phyloP scores from a whole-genome alignment of 2,888 invertebrate genomes.

The Archaeoteleia sp. region DNA sequence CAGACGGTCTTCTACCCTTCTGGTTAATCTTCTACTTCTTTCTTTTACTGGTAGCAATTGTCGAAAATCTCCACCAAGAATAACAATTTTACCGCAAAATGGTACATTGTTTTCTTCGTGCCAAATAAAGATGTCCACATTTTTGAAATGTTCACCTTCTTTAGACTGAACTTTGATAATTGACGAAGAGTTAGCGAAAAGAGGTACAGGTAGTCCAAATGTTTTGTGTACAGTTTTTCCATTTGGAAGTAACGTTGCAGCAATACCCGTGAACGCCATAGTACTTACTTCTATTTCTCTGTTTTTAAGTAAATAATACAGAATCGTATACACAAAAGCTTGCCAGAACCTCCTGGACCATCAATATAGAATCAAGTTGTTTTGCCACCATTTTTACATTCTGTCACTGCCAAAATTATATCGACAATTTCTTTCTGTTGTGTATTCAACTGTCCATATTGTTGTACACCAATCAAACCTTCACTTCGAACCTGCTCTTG shows the following conservation, averaged over 20 bases:
- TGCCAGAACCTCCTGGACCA: conserved; percentile 30
- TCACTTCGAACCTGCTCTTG: no score
- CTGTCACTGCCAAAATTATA: conserved; percentile 22
- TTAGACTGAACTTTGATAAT: no score
- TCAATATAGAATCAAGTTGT: conserved; percentile 38
- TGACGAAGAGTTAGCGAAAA: no score
- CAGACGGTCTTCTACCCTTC: no score
- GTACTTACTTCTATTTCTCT: conserved; percentile 30
- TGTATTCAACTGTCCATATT: no score
- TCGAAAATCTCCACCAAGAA: no score
- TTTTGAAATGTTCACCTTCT: no score
- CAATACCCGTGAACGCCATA: conserved; percentile 66
- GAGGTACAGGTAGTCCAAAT: conserved; percentile 55
- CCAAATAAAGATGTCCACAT: background rate
- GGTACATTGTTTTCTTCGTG: conserved; percentile 1
- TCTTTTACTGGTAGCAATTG: no score
- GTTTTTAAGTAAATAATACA: conserved; percentile 27
- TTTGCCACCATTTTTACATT: conserved; percentile 12
- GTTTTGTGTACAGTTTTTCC: conserved; percentile 68
- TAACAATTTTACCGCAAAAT: no score
- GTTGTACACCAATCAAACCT: no score
- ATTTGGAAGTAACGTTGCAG: conserved; percentile 63
- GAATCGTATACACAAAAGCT: conserved; percentile 31
- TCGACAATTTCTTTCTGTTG: conserved; percentile 53
- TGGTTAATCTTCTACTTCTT: no score